Percentiles rank a stretch among this genome's conserved stretches.
Conservation (phyloP, 2,888 invertebrate species). For the Drosophila atripex region DNA sequence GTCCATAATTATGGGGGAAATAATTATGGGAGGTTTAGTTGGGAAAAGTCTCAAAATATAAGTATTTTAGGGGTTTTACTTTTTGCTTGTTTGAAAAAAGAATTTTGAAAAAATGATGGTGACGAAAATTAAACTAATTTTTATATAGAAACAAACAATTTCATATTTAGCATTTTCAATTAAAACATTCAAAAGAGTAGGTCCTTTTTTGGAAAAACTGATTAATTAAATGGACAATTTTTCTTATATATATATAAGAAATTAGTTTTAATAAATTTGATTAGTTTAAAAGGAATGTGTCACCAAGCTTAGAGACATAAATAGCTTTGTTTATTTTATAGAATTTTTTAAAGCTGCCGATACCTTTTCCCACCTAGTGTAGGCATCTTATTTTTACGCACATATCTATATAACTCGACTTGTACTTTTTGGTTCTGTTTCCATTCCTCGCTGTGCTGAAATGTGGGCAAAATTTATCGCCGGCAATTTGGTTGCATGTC, state of each 20-base stretch:
- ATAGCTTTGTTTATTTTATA: background rate
- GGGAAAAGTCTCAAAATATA: background rate
- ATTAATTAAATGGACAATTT: too few relatives aligned
- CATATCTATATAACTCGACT: background rate
- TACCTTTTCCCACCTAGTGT: background rate
- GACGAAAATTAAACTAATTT: background rate
- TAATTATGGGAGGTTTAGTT: background rate
- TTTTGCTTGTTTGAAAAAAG: too few relatives aligned
- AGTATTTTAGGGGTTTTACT: background rate
- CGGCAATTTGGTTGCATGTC: constrained; percentile 80
- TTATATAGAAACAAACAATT: too few relatives aligned
- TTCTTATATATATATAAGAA: too few relatives aligned
- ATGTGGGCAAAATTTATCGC: constrained; percentile 74
- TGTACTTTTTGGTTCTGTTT: constrained; percentile 2
- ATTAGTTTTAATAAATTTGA: too few relatives aligned
- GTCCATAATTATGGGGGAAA: background rate
- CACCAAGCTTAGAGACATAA: background rate
- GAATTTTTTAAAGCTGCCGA: background rate
- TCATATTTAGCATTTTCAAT: too few relatives aligned
- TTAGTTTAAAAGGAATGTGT: too few relatives aligned
- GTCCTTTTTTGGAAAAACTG: too few relatives aligned
- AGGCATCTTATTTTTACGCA: background rate
- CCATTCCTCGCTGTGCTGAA: constrained; percentile 42
- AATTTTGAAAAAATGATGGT: background rate
- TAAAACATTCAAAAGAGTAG: too few relatives aligned